phyloP scores from a whole-genome alignment of 1,140 invertebrate genomes.

The Argopecten irradians region DNA sequence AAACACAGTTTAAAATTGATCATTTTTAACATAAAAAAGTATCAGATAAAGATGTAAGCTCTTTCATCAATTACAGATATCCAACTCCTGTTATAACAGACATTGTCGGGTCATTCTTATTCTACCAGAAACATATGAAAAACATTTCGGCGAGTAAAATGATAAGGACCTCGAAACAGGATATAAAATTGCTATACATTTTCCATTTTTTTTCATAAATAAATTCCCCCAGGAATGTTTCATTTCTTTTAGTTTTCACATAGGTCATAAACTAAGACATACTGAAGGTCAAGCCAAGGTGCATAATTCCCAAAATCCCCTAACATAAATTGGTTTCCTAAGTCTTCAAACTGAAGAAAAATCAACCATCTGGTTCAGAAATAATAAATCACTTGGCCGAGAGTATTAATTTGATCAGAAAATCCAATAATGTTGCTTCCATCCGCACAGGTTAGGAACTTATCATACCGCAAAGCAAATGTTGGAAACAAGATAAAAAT shows the following conservation, averaged over 20 bases:
- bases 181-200: neutral
- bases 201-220: neutral
- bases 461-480: slow-evolving; percentile 8
- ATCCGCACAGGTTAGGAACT: slow-evolving; percentile 8
- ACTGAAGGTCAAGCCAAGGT: neutral
- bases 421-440: slow-evolving; percentile 9
- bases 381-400: neutral
- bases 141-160: neutral
- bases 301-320: neutral
- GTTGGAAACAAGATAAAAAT: slow-evolving; percentile 7
- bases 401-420: slow-evolving; percentile 18
- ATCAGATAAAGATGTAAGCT: too few relatives aligned
- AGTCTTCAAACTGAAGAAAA: slow-evolving; percentile 17
- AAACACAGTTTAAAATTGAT: too few relatives aligned
- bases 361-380: neutral
- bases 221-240: neutral
- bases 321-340: slow-evolving; percentile 1
- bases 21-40: too few relatives aligned
- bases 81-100: neutral
- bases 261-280: neutral
- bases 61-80: too few relatives aligned
- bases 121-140: neutral
- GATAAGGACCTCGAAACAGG: neutral
- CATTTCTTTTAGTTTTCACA: neutral
- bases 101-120: neutral